Conservation (phyloP, 2,888 invertebrate genomes). For the Ochropacha duplaris region DNA sequence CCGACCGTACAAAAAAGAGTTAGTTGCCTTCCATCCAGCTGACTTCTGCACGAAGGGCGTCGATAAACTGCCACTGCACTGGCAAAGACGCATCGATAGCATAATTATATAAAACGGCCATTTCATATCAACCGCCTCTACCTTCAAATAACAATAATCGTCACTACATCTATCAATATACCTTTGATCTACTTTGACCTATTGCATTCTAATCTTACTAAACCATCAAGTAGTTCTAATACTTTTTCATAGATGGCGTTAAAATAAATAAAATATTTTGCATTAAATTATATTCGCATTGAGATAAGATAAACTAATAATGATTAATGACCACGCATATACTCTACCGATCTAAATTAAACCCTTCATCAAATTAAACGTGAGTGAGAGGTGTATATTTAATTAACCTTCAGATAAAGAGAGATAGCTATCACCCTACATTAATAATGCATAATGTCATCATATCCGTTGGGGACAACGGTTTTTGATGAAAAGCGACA, state of each 20-base stretch:
- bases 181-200: background rate
- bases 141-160: no score
- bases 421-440: conserved; percentile 10
- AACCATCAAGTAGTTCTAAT: background rate
- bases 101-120: no score
- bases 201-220: background rate
- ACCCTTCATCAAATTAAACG: background rate
- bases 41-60: no score
- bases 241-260: background rate
- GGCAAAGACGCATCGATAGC: no score
- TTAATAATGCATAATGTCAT: conserved; percentile 24
- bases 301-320: background rate
- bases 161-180: background rate
- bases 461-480: conserved; percentile 37
- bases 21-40: no score
- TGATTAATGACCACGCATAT: background rate
- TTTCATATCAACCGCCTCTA: background rate
- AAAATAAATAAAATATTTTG: background rate
- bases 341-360: background rate
- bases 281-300: background rate
- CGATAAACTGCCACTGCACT: no score
- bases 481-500: conserved; percentile 20
- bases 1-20: no score
- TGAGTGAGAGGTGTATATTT: background rate
- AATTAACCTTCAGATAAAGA: background rate